Evolutionary conservation across 1,140 invertebrate genomes (phyloP).

Genomic region (Drosophila navojoa): DNA sequence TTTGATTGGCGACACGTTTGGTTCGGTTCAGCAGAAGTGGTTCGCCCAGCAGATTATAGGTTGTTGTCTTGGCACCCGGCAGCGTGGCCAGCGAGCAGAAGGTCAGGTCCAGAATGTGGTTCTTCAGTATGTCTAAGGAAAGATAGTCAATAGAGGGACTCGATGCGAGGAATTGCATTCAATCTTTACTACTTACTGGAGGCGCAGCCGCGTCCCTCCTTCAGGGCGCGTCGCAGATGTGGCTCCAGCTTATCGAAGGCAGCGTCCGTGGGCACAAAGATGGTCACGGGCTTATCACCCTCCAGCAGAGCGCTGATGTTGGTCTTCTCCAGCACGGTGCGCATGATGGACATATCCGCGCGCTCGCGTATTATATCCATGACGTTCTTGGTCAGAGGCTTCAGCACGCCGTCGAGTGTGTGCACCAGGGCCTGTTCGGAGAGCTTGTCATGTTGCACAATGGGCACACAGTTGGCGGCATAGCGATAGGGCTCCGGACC

Average conservation of each 20-base stretch:
- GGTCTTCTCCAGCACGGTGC: conserved; percentile 79
- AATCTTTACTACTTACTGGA: conserved; percentile 80
- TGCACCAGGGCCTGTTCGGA: conserved; percentile 89
- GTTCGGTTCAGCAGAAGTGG: conserved; percentile 85
- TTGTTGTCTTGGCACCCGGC: conserved; percentile 84
- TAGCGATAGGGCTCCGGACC: conserved; percentile 71
- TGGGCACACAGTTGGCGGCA: conserved; percentile 86
- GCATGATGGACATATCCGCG: conserved; percentile 79
- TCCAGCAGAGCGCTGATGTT: conserved; percentile 80
- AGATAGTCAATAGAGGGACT: not conserved
- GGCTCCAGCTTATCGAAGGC: conserved; percentile 86
- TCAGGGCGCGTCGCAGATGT: conserved; percentile 82
- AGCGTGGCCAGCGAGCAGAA: conserved; percentile 87
- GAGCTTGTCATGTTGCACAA: conserved; percentile 84
- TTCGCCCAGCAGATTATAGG: conserved; percentile 85
- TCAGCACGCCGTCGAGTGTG: conserved; percentile 87
- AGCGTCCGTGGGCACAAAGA: conserved; percentile 88
- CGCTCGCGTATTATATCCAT: conserved; percentile 84
- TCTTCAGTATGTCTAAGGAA: conserved; percentile 86
- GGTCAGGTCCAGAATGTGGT: conserved; percentile 88
- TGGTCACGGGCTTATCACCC: conserved; percentile 86
- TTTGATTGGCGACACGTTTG: conserved; percentile 44
- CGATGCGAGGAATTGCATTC: not conserved
- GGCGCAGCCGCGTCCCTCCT: conserved; percentile 84
- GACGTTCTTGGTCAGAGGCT: conserved; percentile 84